Base-by-base conservation (phyloP, 2,797 vertebrate species). In the Danio jaintianensis region DNA sequence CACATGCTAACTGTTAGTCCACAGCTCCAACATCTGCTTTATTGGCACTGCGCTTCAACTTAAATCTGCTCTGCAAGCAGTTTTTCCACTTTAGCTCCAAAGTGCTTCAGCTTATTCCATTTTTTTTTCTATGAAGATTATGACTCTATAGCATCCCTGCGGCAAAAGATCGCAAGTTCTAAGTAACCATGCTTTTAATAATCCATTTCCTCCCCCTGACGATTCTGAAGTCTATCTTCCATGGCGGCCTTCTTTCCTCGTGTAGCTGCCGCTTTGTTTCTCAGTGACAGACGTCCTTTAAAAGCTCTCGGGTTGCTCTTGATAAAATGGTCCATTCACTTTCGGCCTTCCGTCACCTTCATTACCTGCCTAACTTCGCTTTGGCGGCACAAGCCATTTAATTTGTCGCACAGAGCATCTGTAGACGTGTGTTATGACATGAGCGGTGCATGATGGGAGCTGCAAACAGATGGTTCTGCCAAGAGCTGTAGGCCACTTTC, bases 241-340 rank as follows among this genome's bases (percentile, higher is more conserved):
- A 53, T 67, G 42, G 67, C 48, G 22, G 4, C 55, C 42, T 45
- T 74, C 52, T 67, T 52, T 47, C 74, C 36, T 59, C 18, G 7
- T 38, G 40, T 55, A 12, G 5, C 38, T 47, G 13, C 48, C 6
- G 61, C 43, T 82, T 75, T 38, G 75, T 75, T 79, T 79, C 43
- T 56, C 50, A 43, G 53, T n/a, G 36, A 20, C 68, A 61, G 45
- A 69, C 68, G 70, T 55, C 64, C 64, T 58, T 62, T 72, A 73
- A 85, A 79, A 59, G 59, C 59, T 85, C 85, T 63, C 75, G 50
- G 48, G 77, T 77, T 15, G 62, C 75, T 50, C 18, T 20, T 64
- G 52, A 82, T 73, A 78, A 86, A 82, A 84, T 55, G 56, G 78
- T 67, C 29, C 59, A 48, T 43, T 62, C 55, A 55, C 71, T 82